Evolutionary conservation across 2,888 invertebrate species (phyloP).

Genomic region (Ethmia dodecea): DNA sequence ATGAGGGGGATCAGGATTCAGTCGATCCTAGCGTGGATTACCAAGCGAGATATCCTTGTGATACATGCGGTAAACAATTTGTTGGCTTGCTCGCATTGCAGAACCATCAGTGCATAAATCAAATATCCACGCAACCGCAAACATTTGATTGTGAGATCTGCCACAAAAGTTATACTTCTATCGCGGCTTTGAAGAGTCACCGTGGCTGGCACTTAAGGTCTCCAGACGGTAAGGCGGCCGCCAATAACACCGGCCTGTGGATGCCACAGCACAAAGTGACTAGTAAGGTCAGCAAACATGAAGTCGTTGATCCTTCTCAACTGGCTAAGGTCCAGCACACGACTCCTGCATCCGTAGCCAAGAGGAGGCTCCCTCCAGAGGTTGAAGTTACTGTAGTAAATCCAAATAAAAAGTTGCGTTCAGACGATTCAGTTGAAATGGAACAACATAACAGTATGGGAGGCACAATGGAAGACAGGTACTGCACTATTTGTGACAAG

Average conservation of each 20-base stretch:
- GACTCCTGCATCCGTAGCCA: conserved; percentile 37
- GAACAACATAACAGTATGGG: conserved; percentile 58
- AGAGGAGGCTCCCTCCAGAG: conserved; percentile 66
- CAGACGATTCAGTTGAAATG: conserved; percentile 62
- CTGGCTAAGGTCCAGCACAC: conserved; percentile 43
- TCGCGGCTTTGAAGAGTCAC: conserved; percentile 81
- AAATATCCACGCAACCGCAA: conserved; percentile 45
- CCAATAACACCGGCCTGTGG: conserved; percentile 70
- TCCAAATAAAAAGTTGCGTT: conserved; percentile 66
- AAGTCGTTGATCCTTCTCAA: conserved; percentile 55
- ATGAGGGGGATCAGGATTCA: conserved; percentile 56
- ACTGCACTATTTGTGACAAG: conserved; percentile 79
- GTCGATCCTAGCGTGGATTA: conserved; percentile 60
- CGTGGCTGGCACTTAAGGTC: conserved; percentile 82
- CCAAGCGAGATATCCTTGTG: conserved; percentile 73
- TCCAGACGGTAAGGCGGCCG: conserved; percentile 72
- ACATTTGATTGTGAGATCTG: conserved; percentile 81
- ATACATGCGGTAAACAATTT: conserved; percentile 75
- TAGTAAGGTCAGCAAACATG: conserved; percentile 69
- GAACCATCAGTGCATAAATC: conserved; percentile 74
- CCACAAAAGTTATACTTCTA: conserved; percentile 80
- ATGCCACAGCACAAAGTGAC: conserved; percentile 75
- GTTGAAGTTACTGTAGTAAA: conserved; percentile 73
- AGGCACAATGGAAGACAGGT: conserved; percentile 63
- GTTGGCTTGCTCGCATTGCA: conserved; percentile 70